phyloP scores from a whole-genome alignment of 2,113 vertebrate genomes.

The Lycocorax pyrrhopterus region DNA sequence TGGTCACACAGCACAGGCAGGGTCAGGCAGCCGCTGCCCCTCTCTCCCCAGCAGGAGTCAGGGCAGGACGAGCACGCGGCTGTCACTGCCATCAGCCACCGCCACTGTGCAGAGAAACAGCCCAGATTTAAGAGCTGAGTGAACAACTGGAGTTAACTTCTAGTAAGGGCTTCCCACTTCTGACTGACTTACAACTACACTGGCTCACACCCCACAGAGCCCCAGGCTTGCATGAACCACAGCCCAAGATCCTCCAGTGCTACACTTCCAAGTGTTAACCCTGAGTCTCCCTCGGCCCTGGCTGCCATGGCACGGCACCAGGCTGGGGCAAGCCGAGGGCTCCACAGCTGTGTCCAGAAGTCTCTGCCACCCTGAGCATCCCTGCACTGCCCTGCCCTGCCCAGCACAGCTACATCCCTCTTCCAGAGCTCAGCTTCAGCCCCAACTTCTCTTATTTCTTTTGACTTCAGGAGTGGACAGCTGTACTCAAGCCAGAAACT shows the following conservation, averaged over 20 bases:
- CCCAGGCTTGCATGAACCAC: background rate
- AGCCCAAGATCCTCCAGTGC: background rate
- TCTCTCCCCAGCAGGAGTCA: background rate
- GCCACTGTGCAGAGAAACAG: background rate
- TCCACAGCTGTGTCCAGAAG: background rate
- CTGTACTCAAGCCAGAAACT: background rate
- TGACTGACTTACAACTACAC: background rate
- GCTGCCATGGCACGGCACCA: rapidly evolving
- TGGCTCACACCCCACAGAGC: background rate
- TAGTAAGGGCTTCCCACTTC: background rate
- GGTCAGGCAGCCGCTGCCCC: background rate
- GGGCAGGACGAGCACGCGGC: background rate
- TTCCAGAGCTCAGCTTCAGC: background rate
- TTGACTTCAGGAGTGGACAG: background rate
- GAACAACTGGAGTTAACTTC: background rate
- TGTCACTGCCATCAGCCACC: background rate
- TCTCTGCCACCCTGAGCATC: background rate
- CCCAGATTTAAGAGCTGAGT: background rate
- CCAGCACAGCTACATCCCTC: background rate
- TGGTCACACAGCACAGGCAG: rapidly evolving
- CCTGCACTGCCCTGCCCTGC: background rate
- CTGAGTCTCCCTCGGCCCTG: background rate
- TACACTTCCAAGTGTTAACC: rapidly evolving
- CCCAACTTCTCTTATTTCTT: background rate
- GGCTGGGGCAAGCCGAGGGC: background rate